Conservation (phyloP, 2,113 vertebrate genomes). For the Gymnarchus niloticus region DNA sequence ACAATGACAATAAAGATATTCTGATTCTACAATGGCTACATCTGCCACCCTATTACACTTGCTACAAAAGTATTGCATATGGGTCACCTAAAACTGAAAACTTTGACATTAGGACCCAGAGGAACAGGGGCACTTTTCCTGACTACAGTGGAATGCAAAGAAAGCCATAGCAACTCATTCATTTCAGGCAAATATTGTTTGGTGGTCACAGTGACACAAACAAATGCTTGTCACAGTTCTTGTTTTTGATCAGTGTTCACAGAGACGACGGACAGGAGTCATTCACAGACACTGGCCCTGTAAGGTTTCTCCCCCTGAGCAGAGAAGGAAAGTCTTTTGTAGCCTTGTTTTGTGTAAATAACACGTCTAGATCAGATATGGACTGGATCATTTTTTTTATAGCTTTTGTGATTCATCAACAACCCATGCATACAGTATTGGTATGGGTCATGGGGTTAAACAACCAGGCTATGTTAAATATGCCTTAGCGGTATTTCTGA, state of each 20-base stretch:
- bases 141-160: not conserved
- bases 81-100: not conserved
- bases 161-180: not conserved
- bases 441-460: not conserved
- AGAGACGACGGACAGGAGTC: not conserved
- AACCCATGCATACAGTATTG: slow-evolving; percentile 20
- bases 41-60: not conserved
- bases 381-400: slow-evolving; percentile 57
- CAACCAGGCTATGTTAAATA: not conserved
- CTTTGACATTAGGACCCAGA: no score
- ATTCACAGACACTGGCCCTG: not conserved
- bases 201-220: not conserved
- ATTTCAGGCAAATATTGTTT: not conserved
- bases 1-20: no score
- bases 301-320: no score
- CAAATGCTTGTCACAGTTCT: not conserved
- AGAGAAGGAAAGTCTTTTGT: no score
- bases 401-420: slow-evolving; percentile 49
- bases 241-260: not conserved
- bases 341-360: slow-evolving; percentile 2
- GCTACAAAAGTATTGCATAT: not conserved
- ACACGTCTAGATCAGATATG: slow-evolving; percentile 26
- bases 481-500: not conserved
- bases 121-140: not conserved
- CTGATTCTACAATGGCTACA: no score